Conservation (phyloP, 2,797 vertebrate genomes). For the Schizothorax lantsangensis region DNA sequence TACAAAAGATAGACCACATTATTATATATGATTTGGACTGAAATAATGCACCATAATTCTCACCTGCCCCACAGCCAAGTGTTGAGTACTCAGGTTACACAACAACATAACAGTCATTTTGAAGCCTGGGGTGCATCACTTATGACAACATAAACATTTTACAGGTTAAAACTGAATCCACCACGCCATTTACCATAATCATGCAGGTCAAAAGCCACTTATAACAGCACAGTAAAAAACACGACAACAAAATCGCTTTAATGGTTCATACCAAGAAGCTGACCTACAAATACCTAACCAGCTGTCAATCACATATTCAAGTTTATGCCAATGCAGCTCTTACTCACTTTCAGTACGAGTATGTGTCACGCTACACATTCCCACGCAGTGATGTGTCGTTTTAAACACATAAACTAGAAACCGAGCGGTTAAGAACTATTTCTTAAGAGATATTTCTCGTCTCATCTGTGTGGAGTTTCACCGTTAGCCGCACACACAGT, state of each 20-base stretch:
- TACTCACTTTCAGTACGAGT: background rate
- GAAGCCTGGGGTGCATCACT: background rate
- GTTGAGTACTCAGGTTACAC: background rate
- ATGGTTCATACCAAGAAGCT: background rate
- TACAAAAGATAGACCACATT: background rate
- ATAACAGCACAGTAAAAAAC: background rate
- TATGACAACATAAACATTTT: background rate
- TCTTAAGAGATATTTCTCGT: background rate
- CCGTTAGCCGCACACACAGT: slow-evolving; percentile 9
- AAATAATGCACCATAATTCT: slow-evolving; percentile 15
- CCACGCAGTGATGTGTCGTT: slow-evolving; percentile 12
- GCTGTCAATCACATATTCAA: background rate
- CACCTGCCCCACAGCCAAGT: background rate
- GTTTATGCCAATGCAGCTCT: background rate
- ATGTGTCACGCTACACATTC: slow-evolving; percentile 35
- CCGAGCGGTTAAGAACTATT: background rate
- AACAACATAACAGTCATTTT: background rate
- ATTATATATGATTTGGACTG: background rate
- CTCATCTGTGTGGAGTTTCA: slow-evolving; percentile 3
- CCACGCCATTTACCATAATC: background rate
- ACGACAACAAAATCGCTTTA: background rate
- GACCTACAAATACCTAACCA: slow-evolving; percentile 18
- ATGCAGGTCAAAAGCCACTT: background rate
- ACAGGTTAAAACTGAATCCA: background rate
- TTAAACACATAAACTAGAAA: slow-evolving; percentile 22